These are phyloP conservation scores for Caenorhabditis tropicalis DNA, from an alignment of 1,140 invertebrate genomes.

Conservation along the genomic window DNA sequence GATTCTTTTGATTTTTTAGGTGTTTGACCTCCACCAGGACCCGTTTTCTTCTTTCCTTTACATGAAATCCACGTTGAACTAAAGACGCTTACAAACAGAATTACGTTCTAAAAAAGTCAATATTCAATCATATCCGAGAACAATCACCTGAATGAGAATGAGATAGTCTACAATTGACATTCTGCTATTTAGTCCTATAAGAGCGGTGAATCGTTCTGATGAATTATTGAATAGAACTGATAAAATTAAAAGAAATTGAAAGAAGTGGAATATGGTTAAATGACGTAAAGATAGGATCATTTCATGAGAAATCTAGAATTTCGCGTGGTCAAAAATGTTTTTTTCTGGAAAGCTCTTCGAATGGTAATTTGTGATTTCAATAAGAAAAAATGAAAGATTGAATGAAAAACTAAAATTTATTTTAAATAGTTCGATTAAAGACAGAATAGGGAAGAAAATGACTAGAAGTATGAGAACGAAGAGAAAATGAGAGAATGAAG, in stretches of 20 bases:
- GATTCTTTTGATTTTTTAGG: background rate
- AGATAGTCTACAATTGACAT: slow-evolving; percentile 24
- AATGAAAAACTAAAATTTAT: background rate
- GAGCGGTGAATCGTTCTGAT: background rate
- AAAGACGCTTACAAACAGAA: background rate
- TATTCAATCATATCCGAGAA: background rate
- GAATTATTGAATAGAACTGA: background rate
- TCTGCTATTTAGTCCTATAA: background rate
- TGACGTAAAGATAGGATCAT: too few relatives aligned
- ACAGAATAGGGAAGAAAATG: background rate
- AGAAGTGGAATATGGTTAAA: background rate
- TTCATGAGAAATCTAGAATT: too few relatives aligned
- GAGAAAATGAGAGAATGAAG: background rate
- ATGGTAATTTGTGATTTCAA: too few relatives aligned
- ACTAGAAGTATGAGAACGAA: slow-evolving; percentile 33
- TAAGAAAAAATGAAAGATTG: too few relatives aligned
- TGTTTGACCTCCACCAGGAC: background rate
- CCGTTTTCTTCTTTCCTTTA: slow-evolving; percentile 21
- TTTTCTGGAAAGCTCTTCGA: too few relatives aligned
- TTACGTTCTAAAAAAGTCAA: background rate
- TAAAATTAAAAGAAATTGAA: background rate
- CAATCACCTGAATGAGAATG: slow-evolving; percentile 9
- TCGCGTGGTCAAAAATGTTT: too few relatives aligned
- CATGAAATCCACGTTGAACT: slow-evolving; percentile 3
- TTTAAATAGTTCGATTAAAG: background rate